A percentile compares a stretch with the other conserved stretches of the same genome.
Conservation (phyloP, 2,797 vertebrate genomes). For the Sebastes hubbsi region DNA sequence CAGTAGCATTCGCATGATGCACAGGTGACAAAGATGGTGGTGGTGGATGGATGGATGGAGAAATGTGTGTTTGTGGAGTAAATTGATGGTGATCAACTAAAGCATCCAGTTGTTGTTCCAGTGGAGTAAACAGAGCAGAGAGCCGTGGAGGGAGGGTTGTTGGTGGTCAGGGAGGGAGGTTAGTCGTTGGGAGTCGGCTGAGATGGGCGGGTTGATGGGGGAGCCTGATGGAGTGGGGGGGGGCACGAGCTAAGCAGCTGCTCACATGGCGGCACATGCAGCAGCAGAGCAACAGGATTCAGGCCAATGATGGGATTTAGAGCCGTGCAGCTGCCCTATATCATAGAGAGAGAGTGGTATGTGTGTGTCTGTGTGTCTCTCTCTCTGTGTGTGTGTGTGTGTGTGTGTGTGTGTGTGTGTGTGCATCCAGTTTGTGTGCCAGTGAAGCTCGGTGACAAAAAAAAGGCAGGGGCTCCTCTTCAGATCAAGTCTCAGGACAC, state of each 20-base stretch:
- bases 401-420: neutral
- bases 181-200: neutral
- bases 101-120: conserved; percentile 21
- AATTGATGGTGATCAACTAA: neutral
- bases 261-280: conserved; percentile 72
- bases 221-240: neutral
- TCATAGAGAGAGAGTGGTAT: conserved; percentile 7
- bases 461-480: conserved; percentile 18
- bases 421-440: no score
- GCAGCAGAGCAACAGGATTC: conserved; percentile 54
- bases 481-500: conserved; percentile 22
- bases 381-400: neutral
- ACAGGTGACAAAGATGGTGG: neutral
- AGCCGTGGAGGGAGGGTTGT: neutral
- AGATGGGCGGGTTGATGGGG: neutral
- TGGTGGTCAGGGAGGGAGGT: neutral
- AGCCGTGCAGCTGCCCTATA: conserved; percentile 54
- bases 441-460: conserved; percentile 8
- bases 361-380: neutral
- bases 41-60: neutral
- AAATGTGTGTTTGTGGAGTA: neutral
- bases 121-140: conserved; percentile 28
- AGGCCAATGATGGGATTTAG: conserved; percentile 68
- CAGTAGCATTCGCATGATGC: conserved; percentile 83
- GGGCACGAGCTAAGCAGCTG: conserved; percentile 49